Evolutionary conservation across 2,113 vertebrate genomes (phyloP), one percentile per base, ranked within the genome.

Genomic region (Cisticola juncidis): DNA sequence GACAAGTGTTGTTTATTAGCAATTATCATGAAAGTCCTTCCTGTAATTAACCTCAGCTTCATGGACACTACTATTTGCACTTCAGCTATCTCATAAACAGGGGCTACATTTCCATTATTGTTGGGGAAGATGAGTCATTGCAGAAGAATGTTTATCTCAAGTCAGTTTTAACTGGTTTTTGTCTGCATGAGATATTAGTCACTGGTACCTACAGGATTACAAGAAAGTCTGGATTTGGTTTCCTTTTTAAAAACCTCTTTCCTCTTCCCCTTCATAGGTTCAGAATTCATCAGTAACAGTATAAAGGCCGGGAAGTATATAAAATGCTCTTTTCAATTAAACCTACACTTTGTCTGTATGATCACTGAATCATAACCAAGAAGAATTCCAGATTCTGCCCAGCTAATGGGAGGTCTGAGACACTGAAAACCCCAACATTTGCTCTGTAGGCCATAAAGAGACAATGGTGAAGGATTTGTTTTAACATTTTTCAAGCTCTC

Each of bases 31-130:
- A 94, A 98, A 97, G 96, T 96, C 97, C 97, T 98, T 98, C 98
- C 98, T 98, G 98, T 97, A 98, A 98, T 98, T 98, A 98, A 98
- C 98, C 98, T 97, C 95, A 87, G 97, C 97, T 97, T 96, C 96
- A 90, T 3, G 88, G 97, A 96, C 92, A 80, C 92, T 80, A 90
- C 97, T 98, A 96, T 98, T 98, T 97, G 96, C 96, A 97, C 96
- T 97, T 97, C 96, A 95, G 87, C 93, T 88, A 96, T 94, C 96
- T 96, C 95, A 96, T 90, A 94, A 98, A 97, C 94, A 96, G 91
- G 47, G 89, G 94, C 97, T 94, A 86, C 86, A 89, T 94, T 96
- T 97, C 94, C 97, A 96, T 97, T 96, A 97, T 97, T 97, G 97
- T 92, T 88, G 48, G 81, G 94, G 80, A 94, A 97, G 97, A 98